Percentiles rank a stretch among this genome's conserved stretches.
Conservation (phyloP, 2,888 invertebrate genomes). For the Stegana nigrithorax region DNA sequence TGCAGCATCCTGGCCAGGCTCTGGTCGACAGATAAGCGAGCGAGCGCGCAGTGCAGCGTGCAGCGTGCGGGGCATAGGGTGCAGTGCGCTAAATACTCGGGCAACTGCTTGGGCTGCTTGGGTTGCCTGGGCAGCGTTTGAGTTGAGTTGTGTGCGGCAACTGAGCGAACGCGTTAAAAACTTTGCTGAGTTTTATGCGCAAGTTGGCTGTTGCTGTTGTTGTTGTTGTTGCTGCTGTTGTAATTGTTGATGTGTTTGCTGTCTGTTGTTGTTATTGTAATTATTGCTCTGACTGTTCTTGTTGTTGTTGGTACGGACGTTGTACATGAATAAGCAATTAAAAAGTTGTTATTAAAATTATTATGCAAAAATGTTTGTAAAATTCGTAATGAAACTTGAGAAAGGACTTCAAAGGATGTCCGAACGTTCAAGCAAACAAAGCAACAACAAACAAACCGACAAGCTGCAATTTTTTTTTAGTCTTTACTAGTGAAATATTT, state of each 20-base stretch:
- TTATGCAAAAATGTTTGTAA: slow-evolving; percentile 49
- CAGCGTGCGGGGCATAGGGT: too few relatives aligned
- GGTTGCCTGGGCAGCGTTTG: background rate
- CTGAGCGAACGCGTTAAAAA: background rate
- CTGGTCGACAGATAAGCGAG: too few relatives aligned
- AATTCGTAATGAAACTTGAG: slow-evolving; percentile 17
- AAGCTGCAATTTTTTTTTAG: background rate
- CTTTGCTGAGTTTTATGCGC: background rate
- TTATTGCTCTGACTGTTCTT: background rate
- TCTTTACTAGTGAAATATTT: background rate
- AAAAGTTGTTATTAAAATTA: slow-evolving; percentile 60
- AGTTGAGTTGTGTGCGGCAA: background rate
- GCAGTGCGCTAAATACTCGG: too few relatives aligned
- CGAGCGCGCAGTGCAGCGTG: background rate
- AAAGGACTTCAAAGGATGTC: background rate
- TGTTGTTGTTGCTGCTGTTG: background rate
- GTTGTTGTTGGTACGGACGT: slow-evolving; percentile 7
- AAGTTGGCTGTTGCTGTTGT: slow-evolving; percentile 1
- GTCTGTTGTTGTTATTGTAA: background rate
- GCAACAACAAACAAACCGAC: background rate
- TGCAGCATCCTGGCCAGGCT: too few relatives aligned
- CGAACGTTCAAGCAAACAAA: background rate
- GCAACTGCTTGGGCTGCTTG: too few relatives aligned
- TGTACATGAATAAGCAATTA: slow-evolving; percentile 62
- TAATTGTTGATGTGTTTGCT: too few relatives aligned